phyloP scores from a whole-genome alignment of 2,797 vertebrate species.

The Gymnothorax reevesii region DNA sequence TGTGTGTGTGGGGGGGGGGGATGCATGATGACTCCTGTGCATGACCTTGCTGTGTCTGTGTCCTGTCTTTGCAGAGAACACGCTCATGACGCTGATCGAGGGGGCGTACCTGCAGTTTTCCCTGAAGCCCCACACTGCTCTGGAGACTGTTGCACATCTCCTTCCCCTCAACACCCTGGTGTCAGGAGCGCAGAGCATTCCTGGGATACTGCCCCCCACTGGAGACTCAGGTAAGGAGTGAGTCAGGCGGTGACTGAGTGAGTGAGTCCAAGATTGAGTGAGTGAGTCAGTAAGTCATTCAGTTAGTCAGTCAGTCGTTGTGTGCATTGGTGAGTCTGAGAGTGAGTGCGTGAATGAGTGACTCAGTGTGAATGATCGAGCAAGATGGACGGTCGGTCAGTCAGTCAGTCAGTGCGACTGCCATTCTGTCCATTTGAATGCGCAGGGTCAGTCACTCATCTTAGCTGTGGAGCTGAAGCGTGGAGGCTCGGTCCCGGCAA shows the following conservation, averaged over 20 bases:
- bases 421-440: too few relatives aligned
- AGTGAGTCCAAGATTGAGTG: too few relatives aligned
- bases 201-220: conserved; percentile 69
- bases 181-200: conserved; percentile 77
- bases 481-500: background rate
- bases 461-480: too few relatives aligned
- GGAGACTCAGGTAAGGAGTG: conserved; percentile 64
- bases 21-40: too few relatives aligned
- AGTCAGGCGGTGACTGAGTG: background rate
- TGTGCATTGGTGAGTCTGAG: too few relatives aligned
- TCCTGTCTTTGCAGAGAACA: conserved; percentile 69
- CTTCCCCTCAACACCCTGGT: conserved; percentile 85
- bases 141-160: conserved; percentile 74
- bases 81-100: conserved; percentile 72
- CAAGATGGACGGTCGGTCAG: too few relatives aligned
- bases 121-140: conserved; percentile 70
- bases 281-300: too few relatives aligned
- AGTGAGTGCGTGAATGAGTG: too few relatives aligned
- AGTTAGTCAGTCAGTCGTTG: too few relatives aligned
- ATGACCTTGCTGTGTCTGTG: conserved; percentile 19
- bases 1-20: too few relatives aligned
- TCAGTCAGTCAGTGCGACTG: too few relatives aligned
- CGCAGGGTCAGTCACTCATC: background rate
- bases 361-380: too few relatives aligned
- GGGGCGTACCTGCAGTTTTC: conserved; percentile 75